phyloP scores from a whole-genome alignment of 2,888 invertebrate species.

The Pilophorus perplexus region DNA sequence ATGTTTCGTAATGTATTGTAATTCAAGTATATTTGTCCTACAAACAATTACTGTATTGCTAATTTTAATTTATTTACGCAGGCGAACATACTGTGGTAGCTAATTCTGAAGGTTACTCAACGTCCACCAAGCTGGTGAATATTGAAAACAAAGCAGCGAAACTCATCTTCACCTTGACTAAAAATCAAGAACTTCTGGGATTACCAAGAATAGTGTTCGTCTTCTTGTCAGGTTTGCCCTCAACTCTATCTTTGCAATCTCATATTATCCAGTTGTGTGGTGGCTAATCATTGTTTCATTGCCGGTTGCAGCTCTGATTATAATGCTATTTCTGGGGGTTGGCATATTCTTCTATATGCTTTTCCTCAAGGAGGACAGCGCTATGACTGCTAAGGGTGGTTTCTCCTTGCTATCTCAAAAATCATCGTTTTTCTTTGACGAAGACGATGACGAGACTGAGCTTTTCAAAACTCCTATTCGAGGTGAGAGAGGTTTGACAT shows the following conservation, averaged over 20 bases:
- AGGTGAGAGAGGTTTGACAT: slow-evolving; percentile 47
- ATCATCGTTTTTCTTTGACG: slow-evolving; percentile 52
- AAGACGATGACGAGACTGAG: slow-evolving; percentile 57
- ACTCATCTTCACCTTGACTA: slow-evolving; percentile 65
- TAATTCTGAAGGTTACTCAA: slow-evolving; percentile 61
- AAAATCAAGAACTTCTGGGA: slow-evolving; percentile 68
- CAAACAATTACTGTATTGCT: background rate
- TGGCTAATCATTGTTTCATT: background rate
- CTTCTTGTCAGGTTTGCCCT: slow-evolving; percentile 56
- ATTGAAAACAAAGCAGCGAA: slow-evolving; percentile 55
- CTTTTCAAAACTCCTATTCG: slow-evolving; percentile 55
- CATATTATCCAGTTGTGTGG: background rate
- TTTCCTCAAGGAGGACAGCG: slow-evolving; percentile 35
- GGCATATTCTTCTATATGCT: slow-evolving; percentile 45
- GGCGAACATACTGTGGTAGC: slow-evolving; percentile 56
- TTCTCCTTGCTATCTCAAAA: slow-evolving; percentile 63
- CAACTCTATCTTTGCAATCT: background rate
- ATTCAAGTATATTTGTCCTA: background rate
- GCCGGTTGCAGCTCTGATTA: slow-evolving; percentile 44
- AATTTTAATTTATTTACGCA: slow-evolving; percentile 26
- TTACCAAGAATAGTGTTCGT: slow-evolving; percentile 75
- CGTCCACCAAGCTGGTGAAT: slow-evolving; percentile 57
- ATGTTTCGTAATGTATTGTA: background rate
- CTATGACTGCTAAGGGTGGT: slow-evolving; percentile 49
- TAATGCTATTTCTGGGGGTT: slow-evolving; percentile 45